Base-by-base conservation (phyloP, 2,888 invertebrate species). In the Latrodectus elegans region DNA sequence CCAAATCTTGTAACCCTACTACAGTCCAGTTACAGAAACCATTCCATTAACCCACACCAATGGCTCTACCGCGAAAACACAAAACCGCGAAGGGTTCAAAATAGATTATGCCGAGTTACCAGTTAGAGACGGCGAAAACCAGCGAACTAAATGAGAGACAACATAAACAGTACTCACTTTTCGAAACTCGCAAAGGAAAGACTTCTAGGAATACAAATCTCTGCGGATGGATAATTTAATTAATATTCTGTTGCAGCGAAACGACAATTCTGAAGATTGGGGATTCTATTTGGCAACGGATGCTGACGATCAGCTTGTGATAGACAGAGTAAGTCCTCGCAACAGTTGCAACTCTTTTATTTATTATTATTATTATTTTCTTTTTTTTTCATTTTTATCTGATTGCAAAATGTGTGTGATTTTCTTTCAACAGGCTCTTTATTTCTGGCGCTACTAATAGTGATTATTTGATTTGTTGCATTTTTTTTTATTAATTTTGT, bases 241-340 rank as follows among this genome's bases (percentile, higher is more conserved):
- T 26, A 88, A 84, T 67, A 88, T 88, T 68, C 60, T 88, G 4
- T 68, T 88, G n/a, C 88, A 88, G 60, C 52, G 84, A 38, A 88
- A 83, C 38, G 84, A 88, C 49, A 80, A 68, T 22, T 15, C 64
- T 4, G 74, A 80, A 15, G 79, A 83, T 26, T 88, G 88, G 88
- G 88, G 88, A 3, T 88, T 88, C 38, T 49, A 70, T 12, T 71
- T 88, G 22, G 80, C 78, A 15, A 38, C 68, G 38, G 81, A 82
- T 38, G 49, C 6, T 8, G 73, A 88, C 2, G 78, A 88, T 65
- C 87, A 82, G 53, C 68, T 88, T 72, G 53, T 88, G 17, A 78
- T 88, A n/a, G 74, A 83, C 55, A 68, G 53, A 17, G 87, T 88
- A 70, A 88, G 82, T 82, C 51, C 55, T 14, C 6, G 8, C 55